Conservation (phyloP, 2,888 invertebrate genomes). For the Cacoxenus indagator region DNA sequence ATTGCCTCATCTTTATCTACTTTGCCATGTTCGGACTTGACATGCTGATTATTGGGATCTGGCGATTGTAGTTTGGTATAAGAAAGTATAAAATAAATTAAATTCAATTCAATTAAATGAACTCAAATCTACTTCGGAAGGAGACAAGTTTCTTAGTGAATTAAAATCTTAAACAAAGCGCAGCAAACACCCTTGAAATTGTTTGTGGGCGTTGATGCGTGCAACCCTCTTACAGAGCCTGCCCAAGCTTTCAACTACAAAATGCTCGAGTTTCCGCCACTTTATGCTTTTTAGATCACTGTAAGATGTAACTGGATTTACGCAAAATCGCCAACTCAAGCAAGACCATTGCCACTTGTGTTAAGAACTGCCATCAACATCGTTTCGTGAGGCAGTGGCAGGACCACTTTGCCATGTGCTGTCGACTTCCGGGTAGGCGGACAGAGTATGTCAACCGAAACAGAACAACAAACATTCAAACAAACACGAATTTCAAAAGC, state of each 20-base stretch:
- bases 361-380: slow-evolving; percentile 28
- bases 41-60: slow-evolving; percentile 69
- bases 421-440: slow-evolving; percentile 63
- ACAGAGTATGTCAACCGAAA: slow-evolving; percentile 51
- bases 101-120: slow-evolving; percentile 36
- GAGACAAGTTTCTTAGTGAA: slow-evolving; percentile 54
- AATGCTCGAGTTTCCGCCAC: slow-evolving; percentile 57
- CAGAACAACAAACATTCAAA: slow-evolving; percentile 30
- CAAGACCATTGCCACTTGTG: slow-evolving; percentile 45
- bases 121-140: slow-evolving; percentile 48
- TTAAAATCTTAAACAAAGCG: slow-evolving; percentile 33
- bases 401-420: slow-evolving; percentile 62
- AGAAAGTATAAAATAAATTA: slow-evolving; percentile 45
- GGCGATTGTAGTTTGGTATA: slow-evolving; percentile 31
- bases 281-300: slow-evolving; percentile 23
- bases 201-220: slow-evolving; percentile 68
- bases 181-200: slow-evolving; percentile 60
- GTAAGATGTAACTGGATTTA: slow-evolving; percentile 29
- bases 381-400: slow-evolving; percentile 38
- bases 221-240: slow-evolving; percentile 54
- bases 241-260: slow-evolving; percentile 61
- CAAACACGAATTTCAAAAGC: slow-evolving; percentile 43
- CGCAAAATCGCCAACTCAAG: slow-evolving; percentile 51
- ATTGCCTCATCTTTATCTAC: slow-evolving; percentile 76
- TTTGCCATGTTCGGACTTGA: slow-evolving; percentile 77